Base-by-base conservation (phyloP, 2,113 vertebrate species). In the Acrocephalus arundinaceus region DNA sequence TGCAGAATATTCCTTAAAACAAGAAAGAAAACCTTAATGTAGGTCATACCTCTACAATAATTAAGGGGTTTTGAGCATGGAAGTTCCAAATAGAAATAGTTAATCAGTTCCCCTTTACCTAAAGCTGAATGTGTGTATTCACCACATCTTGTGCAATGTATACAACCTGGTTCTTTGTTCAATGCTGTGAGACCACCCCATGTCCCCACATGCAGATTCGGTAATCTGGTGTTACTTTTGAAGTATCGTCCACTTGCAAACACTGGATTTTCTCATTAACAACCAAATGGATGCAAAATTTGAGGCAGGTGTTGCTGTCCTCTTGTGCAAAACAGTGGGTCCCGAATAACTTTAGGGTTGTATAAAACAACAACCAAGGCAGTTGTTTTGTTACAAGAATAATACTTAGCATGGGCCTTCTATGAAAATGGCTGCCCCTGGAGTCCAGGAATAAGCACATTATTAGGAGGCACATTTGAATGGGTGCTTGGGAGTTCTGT, bases 71-170 rank as follows among this genome's bases (percentile, higher is more conserved):
- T 90, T 68, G 48, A 72, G 23, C n/a, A 67, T 7, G 6, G 43
- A 78, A 71, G 48, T 72, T 68, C 18, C 18, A 92, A 54, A 74
- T 8, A 88, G 20, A 68, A 77, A 54, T 61, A 27, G 18, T 63
- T 19, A 71, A 73, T 79, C 24, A 21, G 13, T 81, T 78, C 31
- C 14, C 9, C n/a, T 65, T 61, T 43, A 74, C 57, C 33, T 48
- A 49, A 72, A 89, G 31, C 33, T 78, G 24, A 23, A 18, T 17
- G 14, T 33, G 12, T 68, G 25, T 28, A 49, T 61, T 68, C 43
- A 27, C 7, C 13, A 11, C 1, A 1, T 37, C 14, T 57, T 22
- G 5, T 17, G 22, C 30, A 55, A 39, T 13, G 6, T 11, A 1
- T 19, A 6, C 21, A 59, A 48, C 19, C 30, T 54, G 15, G 6